These are phyloP conservation scores for Xiphias gladius DNA, from an alignment of 2,113 vertebrate genomes.

Conservation along the genomic window DNA sequence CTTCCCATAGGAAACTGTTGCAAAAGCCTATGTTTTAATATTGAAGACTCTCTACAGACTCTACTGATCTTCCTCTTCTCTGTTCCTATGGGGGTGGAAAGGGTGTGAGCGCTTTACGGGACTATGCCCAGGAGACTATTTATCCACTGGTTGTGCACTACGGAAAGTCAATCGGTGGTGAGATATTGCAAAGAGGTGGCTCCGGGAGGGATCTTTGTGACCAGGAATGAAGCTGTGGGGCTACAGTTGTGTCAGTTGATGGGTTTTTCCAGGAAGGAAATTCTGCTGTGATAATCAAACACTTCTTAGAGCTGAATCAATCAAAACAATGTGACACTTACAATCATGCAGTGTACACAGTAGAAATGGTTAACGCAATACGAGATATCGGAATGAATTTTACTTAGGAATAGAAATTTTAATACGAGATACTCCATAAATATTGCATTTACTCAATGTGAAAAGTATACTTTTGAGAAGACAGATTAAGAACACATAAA, in stretches of 20 bases:
- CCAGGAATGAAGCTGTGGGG: constrained; percentile 17
- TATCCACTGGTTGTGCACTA: constrained; percentile 43
- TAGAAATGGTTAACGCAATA: constrained; percentile 36
- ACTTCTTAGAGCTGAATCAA: constrained; percentile 34
- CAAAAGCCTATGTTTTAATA: constrained; percentile 34
- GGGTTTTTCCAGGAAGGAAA: constrained; percentile 36
- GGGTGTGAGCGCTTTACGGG: constrained; percentile 13
- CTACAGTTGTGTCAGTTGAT: constrained; percentile 32
- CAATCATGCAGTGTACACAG: constrained; percentile 32
- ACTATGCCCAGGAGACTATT: constrained; percentile 55
- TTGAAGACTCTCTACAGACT: neutral
- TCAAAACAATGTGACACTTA: constrained; percentile 54
- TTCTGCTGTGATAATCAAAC: constrained; percentile 48
- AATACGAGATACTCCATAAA: constrained; percentile 14
- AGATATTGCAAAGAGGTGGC: constrained; percentile 47
- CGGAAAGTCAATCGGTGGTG: constrained; percentile 43
- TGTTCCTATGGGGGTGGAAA: neutral
- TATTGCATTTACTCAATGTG: constrained; percentile 8
- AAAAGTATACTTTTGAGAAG: constrained; percentile 13
- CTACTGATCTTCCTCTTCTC: neutral
- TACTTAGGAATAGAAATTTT: neutral
- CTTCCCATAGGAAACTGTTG: constrained; percentile 22
- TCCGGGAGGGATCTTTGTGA: constrained; percentile 27
- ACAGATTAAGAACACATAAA: constrained; percentile 20
- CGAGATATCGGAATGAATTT: constrained; percentile 12